phyloP scores from a whole-genome alignment of 2,113 vertebrate species.

The Gobio gobio region DNA sequence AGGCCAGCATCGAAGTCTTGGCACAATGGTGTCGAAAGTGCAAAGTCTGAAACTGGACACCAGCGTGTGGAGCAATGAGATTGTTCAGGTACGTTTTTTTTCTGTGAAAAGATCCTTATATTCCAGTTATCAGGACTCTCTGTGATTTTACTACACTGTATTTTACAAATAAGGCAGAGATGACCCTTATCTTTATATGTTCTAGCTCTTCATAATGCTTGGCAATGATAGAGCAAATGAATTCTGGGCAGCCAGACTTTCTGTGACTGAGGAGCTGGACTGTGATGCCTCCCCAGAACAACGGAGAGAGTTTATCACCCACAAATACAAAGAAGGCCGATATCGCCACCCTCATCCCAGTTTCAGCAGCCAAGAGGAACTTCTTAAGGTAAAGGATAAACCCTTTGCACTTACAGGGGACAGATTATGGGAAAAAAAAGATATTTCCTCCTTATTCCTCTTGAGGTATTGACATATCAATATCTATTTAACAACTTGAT shows the following conservation, averaged over 20 bases:
- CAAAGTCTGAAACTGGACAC: slow-evolving; percentile 98
- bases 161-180: background rate
- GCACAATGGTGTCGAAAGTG: slow-evolving; percentile 94
- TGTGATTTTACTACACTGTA: background rate
- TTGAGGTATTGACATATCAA: too few relatives aligned
- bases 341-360: slow-evolving; percentile 83
- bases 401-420: background rate
- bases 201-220: slow-evolving; percentile 92
- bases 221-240: slow-evolving; percentile 92
- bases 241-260: slow-evolving; percentile 87
- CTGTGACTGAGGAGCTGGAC: slow-evolving; percentile 74
- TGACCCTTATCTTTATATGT: background rate
- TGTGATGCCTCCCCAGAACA: slow-evolving; percentile 78
- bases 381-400: slow-evolving; percentile 84
- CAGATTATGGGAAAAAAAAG: background rate
- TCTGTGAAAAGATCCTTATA: slow-evolving; percentile 33
- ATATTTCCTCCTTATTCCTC: too few relatives aligned
- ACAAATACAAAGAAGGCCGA: slow-evolving; percentile 87
- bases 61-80: slow-evolving; percentile 95
- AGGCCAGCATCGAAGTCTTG: slow-evolving; percentile 94
- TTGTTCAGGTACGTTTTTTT: slow-evolving; percentile 83
- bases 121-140: background rate
- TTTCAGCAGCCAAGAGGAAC: slow-evolving; percentile 81
- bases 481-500: too few relatives aligned
- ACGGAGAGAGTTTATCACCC: slow-evolving; percentile 85